These are phyloP conservation scores for Drosophila azteca DNA, from an alignment of 1,140 invertebrate species.

Conservation along the genomic window DNA sequence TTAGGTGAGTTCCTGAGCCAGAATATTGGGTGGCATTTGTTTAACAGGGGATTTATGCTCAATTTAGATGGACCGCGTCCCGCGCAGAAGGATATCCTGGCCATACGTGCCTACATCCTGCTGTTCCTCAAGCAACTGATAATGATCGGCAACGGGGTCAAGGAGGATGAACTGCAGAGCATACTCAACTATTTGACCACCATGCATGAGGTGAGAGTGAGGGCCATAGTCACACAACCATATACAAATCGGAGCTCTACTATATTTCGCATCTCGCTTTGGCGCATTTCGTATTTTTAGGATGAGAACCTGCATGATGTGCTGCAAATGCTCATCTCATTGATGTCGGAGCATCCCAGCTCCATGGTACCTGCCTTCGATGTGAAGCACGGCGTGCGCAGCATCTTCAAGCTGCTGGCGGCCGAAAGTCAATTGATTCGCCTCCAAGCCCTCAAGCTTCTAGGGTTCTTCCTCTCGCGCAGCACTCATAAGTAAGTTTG, in stretches of 20 bases:
- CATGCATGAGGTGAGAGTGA: slow-evolving; percentile 92
- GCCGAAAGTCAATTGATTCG: slow-evolving; percentile 98
- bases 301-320: slow-evolving; percentile 99
- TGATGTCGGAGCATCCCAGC: slow-evolving; percentile 99
- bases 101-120: slow-evolving; percentile 97
- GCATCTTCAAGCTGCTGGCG: slow-evolving; percentile 97
- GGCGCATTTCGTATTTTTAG: slow-evolving; percentile 83
- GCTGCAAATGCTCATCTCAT: slow-evolving; percentile 96
- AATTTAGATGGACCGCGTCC: slow-evolving; percentile 94
- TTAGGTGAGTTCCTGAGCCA: slow-evolving; percentile 88
- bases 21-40: too few species aligned
- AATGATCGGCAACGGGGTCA: slow-evolving; percentile 97
- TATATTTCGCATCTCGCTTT: background rate
- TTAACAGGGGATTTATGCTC: background rate
- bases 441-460: slow-evolving; percentile 96
- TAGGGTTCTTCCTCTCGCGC: slow-evolving; percentile 97
- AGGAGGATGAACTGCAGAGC: slow-evolving; percentile 99
- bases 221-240: too few species aligned
- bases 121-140: slow-evolving; percentile 98
- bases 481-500: slow-evolving; percentile 95
- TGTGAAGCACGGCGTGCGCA: slow-evolving; percentile 96
- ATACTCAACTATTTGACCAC: slow-evolving; percentile 99
- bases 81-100: slow-evolving; percentile 95
- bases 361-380: slow-evolving; percentile 99
- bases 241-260: background rate